A percentile compares a stretch with the other conserved stretches of the same genome.
Evolutionary conservation across 1,140 invertebrate genomes (phyloP).

Genomic region (Panagrolaimus sp.): DNA sequence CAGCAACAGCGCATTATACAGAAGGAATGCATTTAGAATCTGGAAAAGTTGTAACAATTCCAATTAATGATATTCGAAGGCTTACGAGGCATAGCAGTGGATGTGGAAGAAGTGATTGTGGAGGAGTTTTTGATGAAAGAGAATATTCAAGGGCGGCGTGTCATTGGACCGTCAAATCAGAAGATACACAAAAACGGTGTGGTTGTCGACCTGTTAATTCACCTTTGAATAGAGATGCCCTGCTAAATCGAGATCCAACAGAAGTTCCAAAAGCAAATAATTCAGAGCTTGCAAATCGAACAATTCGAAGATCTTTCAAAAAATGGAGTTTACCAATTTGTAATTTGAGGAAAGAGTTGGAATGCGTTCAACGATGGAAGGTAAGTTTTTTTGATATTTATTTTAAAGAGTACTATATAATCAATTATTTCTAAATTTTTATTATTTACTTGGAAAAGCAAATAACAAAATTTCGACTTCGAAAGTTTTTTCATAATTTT

Average conservation of each 20-base stretch:
- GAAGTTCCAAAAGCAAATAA: conserved; percentile 13
- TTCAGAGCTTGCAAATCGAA: conserved; percentile 6
- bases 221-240: conserved; percentile 26
- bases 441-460: too few relatives aligned
- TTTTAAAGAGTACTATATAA: too few relatives aligned
- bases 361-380: conserved; percentile 16
- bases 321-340: conserved; percentile 5
- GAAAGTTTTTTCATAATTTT: too few relatives aligned
- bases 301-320: not conserved
- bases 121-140: conserved; percentile 20
- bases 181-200: conserved; percentile 27
- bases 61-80: conserved; percentile 42
- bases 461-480: too few relatives aligned
- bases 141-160: conserved; percentile 35
- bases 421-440: too few relatives aligned
- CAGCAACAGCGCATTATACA: conserved; percentile 17
- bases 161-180: conserved; percentile 30
- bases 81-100: conserved; percentile 28
- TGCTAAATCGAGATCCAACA: conserved; percentile 14
- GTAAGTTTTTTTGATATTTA: not conserved
- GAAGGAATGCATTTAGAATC: conserved; percentile 41
- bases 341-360: conserved; percentile 16
- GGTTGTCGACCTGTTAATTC: conserved; percentile 27
- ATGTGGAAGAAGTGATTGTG: conserved; percentile 21
- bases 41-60: conserved; percentile 34